These are phyloP conservation scores for Acyrthosiphon pisum DNA, from an alignment of 1,140 invertebrate genomes.

Conservation along the genomic window DNA sequence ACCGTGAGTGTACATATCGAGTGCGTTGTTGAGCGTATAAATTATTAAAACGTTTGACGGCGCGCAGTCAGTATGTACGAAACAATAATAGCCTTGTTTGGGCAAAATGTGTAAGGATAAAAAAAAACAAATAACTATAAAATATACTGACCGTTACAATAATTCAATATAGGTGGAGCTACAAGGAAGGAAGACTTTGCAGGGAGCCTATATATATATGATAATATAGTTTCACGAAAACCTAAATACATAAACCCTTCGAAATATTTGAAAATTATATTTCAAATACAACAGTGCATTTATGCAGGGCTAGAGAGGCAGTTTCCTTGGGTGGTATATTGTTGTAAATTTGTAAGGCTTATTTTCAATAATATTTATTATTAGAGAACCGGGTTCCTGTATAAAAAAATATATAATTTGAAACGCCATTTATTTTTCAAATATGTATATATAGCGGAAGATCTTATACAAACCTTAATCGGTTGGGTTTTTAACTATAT, in stretches of 20 bases:
- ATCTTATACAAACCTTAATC: background rate
- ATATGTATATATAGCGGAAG: background rate
- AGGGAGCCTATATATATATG: too few relatives aligned
- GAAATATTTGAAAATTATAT: too few relatives aligned
- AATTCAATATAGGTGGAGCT: background rate
- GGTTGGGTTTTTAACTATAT: background rate
- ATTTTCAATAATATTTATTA: too few relatives aligned
- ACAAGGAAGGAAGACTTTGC: background rate
- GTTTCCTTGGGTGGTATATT: background rate
- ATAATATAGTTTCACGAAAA: too few relatives aligned
- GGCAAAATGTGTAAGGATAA: background rate
- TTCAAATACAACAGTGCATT: too few relatives aligned
- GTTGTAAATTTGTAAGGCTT: background rate
- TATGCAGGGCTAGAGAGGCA: background rate
- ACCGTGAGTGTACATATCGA: background rate
- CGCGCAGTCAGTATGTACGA: background rate
- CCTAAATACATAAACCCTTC: too few relatives aligned
- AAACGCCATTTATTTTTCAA: background rate
- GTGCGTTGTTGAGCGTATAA: constrained; percentile 2
- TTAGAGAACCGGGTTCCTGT: background rate
- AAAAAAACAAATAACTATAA: constrained; percentile 4
- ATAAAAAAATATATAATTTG: background rate
- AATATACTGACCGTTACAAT: background rate
- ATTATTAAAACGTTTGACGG: constrained; percentile 8
- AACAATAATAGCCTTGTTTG: background rate